Conservation (phyloP, 2,113 vertebrate species). For the Corythaeola cristata region DNA sequence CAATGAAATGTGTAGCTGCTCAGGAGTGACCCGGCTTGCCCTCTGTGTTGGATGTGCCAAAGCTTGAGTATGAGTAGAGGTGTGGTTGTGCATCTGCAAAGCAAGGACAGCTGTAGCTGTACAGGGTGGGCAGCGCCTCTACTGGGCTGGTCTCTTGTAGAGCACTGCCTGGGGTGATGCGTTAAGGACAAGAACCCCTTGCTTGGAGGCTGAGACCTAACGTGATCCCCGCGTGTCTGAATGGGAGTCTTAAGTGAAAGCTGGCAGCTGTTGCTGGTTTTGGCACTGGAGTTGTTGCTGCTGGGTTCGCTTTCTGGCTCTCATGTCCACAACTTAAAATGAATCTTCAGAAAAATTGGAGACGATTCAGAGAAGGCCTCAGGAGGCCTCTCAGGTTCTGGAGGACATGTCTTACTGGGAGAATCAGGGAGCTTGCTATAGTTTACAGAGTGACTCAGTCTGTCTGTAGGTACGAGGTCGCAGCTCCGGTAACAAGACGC, state of each 20-base stretch:
- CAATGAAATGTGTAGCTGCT: neutral
- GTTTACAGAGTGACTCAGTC: neutral
- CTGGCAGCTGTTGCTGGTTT: neutral
- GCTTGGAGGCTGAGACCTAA: neutral
- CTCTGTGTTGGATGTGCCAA: neutral
- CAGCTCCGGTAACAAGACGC: neutral
- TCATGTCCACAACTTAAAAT: rapidly evolving
- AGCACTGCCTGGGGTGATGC: neutral
- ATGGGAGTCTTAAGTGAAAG: neutral
- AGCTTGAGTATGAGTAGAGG: neutral
- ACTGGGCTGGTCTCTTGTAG: neutral
- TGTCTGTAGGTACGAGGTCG: neutral
- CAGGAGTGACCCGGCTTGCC: neutral
- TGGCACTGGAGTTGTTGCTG: neutral
- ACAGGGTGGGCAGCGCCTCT: neutral
- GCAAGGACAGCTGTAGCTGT: neutral
- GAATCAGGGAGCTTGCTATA: neutral
- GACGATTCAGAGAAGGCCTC: rapidly evolving
- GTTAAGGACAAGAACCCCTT: neutral
- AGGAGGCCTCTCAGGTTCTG: neutral
- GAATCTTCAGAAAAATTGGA: conserved; percentile 1
- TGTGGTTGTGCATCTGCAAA: neutral
- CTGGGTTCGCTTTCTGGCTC: neutral
- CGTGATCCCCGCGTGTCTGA: neutral
- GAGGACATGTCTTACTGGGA: neutral